Evolutionary conservation across 2,888 invertebrate species (phyloP), one percentile per base, ranked within the genome.

Genomic region (Clitarchus hookeri): DNA sequence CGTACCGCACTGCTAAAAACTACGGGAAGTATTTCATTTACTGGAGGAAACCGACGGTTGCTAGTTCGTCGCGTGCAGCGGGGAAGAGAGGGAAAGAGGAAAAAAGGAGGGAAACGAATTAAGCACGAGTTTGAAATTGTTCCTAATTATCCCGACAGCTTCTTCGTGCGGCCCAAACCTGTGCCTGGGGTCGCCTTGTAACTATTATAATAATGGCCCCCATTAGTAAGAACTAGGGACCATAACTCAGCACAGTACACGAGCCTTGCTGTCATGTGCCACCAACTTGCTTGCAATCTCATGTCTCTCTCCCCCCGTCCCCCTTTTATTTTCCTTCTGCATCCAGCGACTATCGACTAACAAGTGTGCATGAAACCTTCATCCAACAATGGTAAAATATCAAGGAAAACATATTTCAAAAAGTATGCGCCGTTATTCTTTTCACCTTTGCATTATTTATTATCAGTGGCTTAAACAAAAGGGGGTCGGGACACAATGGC

Each of bases 71-170:
- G 65, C 0, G 65, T 2, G 19, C 23, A 8, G 19, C 13, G 53
- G 0, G 3, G 19, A 8, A 53, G 53, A 53, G 4, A 53, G 53
- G 19, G 8, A 19, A 53, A 19, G 53, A 8, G 53, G 19, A 65
- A 65, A 65, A 65, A 65, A 65, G n/a, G 65, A 65, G 23, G n/a
- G 65, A 65, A 65, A 65, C 23, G 65, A 65, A 65, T 65, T 65
- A 65, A 65, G 65, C 65, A n/a, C 65, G 19, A 65, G 65, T 65
- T 65, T 65, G 65, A n/a, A 65, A 65, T 65, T 65, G 65, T 65
- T 65, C 65, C 65, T 65, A 65, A 65, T 65, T 65, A 65, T 8
- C 65, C 65, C 65, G 65, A 65, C 65, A 65, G 65, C 65, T 65
- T 65, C 65, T 65, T 65, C 65, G 65, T n/a, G 65, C n/a, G 65